phyloP scores from a whole-genome alignment of 2,113 vertebrate species.

The Dendropsophus ebraccatus region DNA sequence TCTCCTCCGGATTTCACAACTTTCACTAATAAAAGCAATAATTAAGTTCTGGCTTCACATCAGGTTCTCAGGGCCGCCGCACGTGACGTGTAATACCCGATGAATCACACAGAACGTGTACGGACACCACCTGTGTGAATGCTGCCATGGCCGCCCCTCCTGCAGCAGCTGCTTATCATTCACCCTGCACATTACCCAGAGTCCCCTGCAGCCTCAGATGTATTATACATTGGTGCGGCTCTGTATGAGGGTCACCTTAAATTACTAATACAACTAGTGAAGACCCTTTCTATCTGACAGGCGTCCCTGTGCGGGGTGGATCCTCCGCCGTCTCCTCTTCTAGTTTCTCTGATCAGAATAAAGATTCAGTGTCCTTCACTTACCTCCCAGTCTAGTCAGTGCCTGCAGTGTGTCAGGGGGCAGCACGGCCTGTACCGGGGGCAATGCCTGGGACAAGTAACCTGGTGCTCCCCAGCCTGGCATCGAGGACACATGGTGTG shows the following conservation, averaged over 20 bases:
- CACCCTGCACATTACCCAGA: conserved; percentile 9
- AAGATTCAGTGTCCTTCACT: neutral
- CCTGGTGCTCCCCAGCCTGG: no score
- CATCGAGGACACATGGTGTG: no score
- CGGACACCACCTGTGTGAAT: neutral
- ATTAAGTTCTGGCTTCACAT: neutral
- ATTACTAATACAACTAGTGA: no score
- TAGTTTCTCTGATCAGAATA: neutral
- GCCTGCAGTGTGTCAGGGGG: no score
- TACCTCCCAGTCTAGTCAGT: no score
- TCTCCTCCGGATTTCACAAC: neutral
- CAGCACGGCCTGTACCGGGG: no score
- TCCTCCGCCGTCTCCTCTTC: no score
- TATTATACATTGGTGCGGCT: neutral
- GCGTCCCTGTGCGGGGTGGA: no score
- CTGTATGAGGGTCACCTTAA: no score
- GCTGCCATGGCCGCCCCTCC: neutral
- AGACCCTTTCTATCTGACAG: no score
- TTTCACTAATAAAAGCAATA: neutral
- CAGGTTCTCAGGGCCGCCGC: neutral
- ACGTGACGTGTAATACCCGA: neutral
- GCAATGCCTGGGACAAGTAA: no score
- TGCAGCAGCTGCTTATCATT: neutral
- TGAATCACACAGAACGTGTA: neutral
- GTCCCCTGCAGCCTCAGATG: neutral